Conservation (phyloP, 2,797 vertebrate species). For the Chaenodraco wilsoni region DNA sequence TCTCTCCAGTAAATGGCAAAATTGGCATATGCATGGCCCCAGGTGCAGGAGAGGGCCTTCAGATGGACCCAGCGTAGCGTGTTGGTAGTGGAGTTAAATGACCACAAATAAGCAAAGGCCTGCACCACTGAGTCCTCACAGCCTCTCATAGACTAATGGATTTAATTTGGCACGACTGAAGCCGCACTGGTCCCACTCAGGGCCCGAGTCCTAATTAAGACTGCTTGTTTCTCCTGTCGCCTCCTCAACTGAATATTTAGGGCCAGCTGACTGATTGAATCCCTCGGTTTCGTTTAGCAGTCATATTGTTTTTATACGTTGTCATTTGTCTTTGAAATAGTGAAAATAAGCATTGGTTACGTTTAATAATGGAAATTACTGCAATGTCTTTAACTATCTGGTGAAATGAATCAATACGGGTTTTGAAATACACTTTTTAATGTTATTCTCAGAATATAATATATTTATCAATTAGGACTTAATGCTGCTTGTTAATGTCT, state of each 20-base stretch:
- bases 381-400: background rate
- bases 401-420: background rate
- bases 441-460: background rate
- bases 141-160: conserved; percentile 69
- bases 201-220: conserved; percentile 61
- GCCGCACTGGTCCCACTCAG: conserved; percentile 65
- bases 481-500: background rate
- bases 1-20: conserved; percentile 58
- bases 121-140: conserved; percentile 46
- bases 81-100: conserved; percentile 56
- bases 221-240: conserved; percentile 72
- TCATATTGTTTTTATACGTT: conserved; percentile 4
- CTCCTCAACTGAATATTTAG: conserved; percentile 39
- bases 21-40: conserved; percentile 72
- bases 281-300: conserved; percentile 21
- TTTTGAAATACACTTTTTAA: background rate
- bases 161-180: conserved; percentile 71
- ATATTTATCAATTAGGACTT: conserved; percentile 10
- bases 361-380: background rate
- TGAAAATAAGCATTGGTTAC: background rate
- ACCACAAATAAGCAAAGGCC: conserved; percentile 63
- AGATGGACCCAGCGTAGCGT: conserved; percentile 53
- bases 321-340: conserved; percentile 12
- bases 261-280: conserved; percentile 47
- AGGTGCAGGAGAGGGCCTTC: conserved; percentile 67